Base-by-base conservation (phyloP, 1,140 invertebrate species). In the Drosophila nigromelanica region DNA sequence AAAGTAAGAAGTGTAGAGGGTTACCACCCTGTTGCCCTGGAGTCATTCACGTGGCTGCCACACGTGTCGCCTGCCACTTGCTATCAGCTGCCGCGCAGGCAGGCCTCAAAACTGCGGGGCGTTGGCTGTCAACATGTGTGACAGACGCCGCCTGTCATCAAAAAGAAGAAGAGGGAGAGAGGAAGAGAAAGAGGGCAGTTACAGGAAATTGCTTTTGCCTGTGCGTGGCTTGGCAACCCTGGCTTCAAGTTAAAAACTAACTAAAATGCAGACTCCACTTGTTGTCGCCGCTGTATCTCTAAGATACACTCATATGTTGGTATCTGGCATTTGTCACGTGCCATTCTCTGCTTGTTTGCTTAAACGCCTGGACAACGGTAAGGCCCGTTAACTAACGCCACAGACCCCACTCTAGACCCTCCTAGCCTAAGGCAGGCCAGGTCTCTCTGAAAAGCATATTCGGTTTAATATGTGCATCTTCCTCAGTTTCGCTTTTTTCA, bases 11-110 rank as follows among this genome's bases (percentile, higher is more conserved):
- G 24, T 1, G 5, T 33, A 7, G 43, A 47, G 24, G 40, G 40
- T 35, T 54, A n/a, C 42, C 8, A 14, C 48, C 72, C 72, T 67
- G 64, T 74, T 60, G 21, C 33, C 24, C 50, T 14, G 40, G 33
- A 42, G 63, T n/a, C 52, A 75, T 39, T 85, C 80, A 86, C 78
- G 81, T 85, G 81, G 69, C 78, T 45, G 27, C 59, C 67, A 85
- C 82, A 85, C 81, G 81, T 85, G 82, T 39, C 48, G 21, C 33
- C 6, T 35, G 6, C 8, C 63, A 24, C n/a, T 63, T 71, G 82
- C 85, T 85, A 85, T 85, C 81, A 85, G 70, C 45, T 50, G 61
- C 27, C 39, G 7, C 3, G 14, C 51, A 24, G 59, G 35, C 45
- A 47, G 30, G 56, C 64, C 55, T 55, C 15, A n/a, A 68, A 56